Base-by-base conservation (phyloP, 2,888 invertebrate genomes). In the Lingula anatina region DNA sequence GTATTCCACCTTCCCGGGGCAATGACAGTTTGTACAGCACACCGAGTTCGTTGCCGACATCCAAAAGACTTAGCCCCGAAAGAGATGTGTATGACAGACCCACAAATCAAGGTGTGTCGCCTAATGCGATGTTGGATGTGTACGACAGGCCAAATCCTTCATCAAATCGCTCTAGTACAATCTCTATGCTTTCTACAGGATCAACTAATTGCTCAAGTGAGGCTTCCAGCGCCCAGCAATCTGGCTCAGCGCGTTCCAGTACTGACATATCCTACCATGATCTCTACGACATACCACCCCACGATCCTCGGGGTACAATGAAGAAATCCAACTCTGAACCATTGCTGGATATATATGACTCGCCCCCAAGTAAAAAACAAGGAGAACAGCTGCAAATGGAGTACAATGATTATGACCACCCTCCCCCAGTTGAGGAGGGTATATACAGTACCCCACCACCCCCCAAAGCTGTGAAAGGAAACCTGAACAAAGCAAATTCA, bases 341-440 rank as follows among this genome's bases (percentile, higher is more conserved):
- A 15, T 65, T 65, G 41, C 54, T 70, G 23, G 79, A 81, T 57
- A 78, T 82, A 54, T 86, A 86, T 70, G 86, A 86, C 65, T 82
- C 85, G 44, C 84, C 85, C 2, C 76, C 82, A 5, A 63, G 79
- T 80, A 12, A 74, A 78, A 28, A 77, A 76, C 21, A 61, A 59
- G n/a, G 55, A 31, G 9, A 15, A 55, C 24, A 15, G 20, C 26
- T 26, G 20, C 24, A 15, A 15, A n/a, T n/a, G 18, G 18, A 47
- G 25, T n/a, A 59, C 27, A 55, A 64, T 46, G 4, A 21, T 48
- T 7, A 52, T 51, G 50, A 54, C 47, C 44, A 57, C 49, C 44
- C 59, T 12, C 20, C 31, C 4, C 20, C 43, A 15, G 36, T 42
- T n/a, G 18, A 35, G 27, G 24, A 27, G 2, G 40, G 37, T 23